Conservation (phyloP, 1,140 invertebrate genomes). For the Cydia strobilella region DNA sequence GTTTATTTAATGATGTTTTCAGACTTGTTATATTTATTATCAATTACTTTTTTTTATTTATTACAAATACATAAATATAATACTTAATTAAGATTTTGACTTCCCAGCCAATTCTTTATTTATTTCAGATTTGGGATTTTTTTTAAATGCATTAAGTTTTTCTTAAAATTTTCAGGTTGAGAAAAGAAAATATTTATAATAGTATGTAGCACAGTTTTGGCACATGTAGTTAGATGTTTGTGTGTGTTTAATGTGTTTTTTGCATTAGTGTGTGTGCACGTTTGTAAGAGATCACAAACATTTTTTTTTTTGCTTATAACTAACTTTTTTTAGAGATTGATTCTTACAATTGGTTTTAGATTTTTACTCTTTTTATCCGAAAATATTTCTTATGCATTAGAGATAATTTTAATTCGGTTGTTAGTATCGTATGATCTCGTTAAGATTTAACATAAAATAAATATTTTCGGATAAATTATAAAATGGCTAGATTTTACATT, state of each 20-base stretch:
- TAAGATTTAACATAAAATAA: background rate
- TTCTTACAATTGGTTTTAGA: background rate
- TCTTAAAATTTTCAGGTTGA: constrained; percentile 33
- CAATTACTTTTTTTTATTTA: too few species aligned
- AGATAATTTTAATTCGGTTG: background rate
- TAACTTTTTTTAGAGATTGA: background rate
- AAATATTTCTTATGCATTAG: background rate
- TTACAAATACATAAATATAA: too few species aligned
- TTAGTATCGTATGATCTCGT: background rate
- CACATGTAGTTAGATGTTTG: constrained; percentile 6
- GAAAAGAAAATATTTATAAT: constrained; percentile 7
- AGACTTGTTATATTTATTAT: too few species aligned
- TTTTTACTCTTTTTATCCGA: background rate
- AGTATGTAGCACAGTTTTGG: constrained; percentile 18
- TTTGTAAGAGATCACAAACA: background rate
- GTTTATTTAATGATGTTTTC: too few species aligned
- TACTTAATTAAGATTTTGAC: too few species aligned
- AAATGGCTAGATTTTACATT: background rate
- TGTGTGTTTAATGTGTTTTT: background rate
- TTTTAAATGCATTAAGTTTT: background rate
- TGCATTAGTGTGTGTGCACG: constrained; percentile 13
- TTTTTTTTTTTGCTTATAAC: background rate
- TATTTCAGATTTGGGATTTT: too few species aligned
- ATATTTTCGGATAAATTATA: background rate
- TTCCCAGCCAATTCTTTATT: too few species aligned